Percentiles rank a stretch among this genome's conserved stretches.
Conservation (phyloP, 2,113 vertebrate genomes). For the Hystrix cristata region DNA sequence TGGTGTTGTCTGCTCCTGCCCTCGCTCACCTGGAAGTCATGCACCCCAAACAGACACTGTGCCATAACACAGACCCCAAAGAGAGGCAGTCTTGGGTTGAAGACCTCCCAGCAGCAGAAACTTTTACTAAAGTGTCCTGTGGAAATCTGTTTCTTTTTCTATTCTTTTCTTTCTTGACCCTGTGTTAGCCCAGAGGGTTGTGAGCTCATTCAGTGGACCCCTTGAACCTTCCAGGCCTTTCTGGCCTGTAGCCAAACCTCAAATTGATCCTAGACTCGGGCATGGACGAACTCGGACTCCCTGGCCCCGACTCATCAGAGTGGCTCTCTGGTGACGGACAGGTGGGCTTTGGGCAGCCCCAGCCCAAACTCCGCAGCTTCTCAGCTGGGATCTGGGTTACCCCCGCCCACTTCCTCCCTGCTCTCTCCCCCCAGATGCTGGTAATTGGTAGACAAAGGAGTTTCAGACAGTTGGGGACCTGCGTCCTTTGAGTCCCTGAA, state of each 20-base stretch:
- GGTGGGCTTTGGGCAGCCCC: neutral
- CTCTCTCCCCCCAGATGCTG: slow-evolving; percentile 75
- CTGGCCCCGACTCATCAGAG: fast-evolving
- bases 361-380: neutral
- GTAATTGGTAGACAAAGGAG: slow-evolving; percentile 92
- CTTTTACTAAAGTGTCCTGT: too few species aligned
- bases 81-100: too few species aligned
- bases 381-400: neutral
- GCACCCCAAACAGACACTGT: too few species aligned
- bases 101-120: too few species aligned
- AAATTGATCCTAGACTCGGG: neutral
- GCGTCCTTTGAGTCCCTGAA: slow-evolving; percentile 91
- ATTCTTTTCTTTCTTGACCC: too few species aligned
- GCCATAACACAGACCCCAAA: too few species aligned
- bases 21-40: too few species aligned
- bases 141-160: too few species aligned
- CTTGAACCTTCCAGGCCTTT: neutral
- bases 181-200: neutral
- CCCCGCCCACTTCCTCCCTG: slow-evolving; percentile 50
- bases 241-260: neutral
- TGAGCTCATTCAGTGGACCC: fast-evolving
- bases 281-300: neutral
- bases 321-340: neutral
- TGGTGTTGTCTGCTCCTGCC: too few species aligned
- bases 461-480: slow-evolving; percentile 90